phyloP scores from a whole-genome alignment of 2,888 invertebrate genomes.

The Hypsopygia costalis region DNA sequence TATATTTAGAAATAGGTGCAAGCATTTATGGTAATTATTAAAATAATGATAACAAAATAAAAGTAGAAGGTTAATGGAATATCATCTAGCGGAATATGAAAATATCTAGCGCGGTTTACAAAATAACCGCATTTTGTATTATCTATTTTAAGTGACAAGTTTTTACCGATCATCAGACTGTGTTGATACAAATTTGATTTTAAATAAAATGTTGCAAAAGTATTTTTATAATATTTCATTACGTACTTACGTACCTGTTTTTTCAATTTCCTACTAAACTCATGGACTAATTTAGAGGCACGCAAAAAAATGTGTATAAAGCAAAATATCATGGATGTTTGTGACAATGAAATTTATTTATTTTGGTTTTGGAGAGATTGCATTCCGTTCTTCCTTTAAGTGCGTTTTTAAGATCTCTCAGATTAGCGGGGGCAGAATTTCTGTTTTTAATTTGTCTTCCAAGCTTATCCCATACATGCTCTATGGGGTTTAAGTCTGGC shows the following conservation, averaged over 20 bases:
- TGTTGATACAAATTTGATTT: conserved; percentile 23
- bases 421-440: too few relatives aligned
- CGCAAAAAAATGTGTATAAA: too few relatives aligned
- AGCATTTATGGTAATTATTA: not conserved
- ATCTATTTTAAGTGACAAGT: conserved; percentile 17
- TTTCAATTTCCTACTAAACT: too few relatives aligned
- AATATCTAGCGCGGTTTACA: conserved; percentile 9
- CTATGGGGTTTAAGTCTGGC: too few relatives aligned
- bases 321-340: too few relatives aligned
- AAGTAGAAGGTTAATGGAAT: not conserved
- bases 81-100: conserved; percentile 5
- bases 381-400: too few relatives aligned
- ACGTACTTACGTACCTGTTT: not conserved
- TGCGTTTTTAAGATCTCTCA: too few relatives aligned
- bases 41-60: not conserved
- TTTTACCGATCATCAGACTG: conserved; percentile 26
- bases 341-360: too few relatives aligned
- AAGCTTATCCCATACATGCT: too few relatives aligned
- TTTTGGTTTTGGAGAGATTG: too few relatives aligned
- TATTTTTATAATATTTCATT: not conserved
- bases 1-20: not conserved
- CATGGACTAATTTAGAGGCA: too few relatives aligned
- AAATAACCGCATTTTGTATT: conserved; percentile 21
- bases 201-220: conserved; percentile 17
- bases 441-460: too few relatives aligned